Conservation (phyloP, 2,113 vertebrate genomes). For the Brachionichthys hirsutus region DNA sequence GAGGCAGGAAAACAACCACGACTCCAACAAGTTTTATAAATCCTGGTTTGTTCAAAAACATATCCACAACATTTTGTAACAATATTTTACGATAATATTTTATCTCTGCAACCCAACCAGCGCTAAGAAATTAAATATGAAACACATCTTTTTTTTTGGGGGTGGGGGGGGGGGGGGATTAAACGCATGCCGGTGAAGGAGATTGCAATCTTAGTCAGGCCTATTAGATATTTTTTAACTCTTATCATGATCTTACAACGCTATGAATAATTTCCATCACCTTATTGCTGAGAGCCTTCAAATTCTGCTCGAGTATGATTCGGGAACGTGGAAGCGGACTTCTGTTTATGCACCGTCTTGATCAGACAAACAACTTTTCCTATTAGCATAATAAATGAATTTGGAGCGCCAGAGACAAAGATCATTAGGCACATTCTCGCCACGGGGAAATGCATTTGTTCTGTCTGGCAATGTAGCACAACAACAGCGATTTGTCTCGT, state of each 20-base stretch:
- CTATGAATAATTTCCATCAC: constrained; percentile 48
- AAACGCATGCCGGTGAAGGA: constrained; percentile 10
- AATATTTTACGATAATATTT: constrained; percentile 30
- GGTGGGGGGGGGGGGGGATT: no score
- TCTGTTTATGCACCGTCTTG: constrained; percentile 44
- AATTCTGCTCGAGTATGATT: constrained; percentile 44
- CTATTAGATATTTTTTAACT: constrained; percentile 51
- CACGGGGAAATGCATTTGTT: constrained; percentile 52
- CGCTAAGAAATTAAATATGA: constrained; percentile 5
- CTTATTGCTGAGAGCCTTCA: constrained; percentile 26
- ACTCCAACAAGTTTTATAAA: not conserved
- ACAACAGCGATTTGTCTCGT: constrained; percentile 29
- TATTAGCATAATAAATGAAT: constrained; percentile 63
- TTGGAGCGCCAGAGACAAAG: constrained; percentile 51
- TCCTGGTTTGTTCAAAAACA: not conserved
- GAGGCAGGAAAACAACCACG: not conserved
- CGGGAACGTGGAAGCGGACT: constrained; percentile 37
- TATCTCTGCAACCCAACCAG: constrained; percentile 3
- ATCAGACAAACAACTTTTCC: constrained; percentile 47
- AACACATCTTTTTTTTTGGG: constrained; percentile 18
- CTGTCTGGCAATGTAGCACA: constrained; percentile 43
- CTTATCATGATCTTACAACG: constrained; percentile 45
- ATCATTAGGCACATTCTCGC: constrained; percentile 58
- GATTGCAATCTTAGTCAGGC: constrained; percentile 34
- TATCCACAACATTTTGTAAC: not conserved